Evolutionary conservation across 2,797 vertebrate species (phyloP), one percentile per base, ranked within the genome.

Genomic region (Fringilla coelebs): DNA sequence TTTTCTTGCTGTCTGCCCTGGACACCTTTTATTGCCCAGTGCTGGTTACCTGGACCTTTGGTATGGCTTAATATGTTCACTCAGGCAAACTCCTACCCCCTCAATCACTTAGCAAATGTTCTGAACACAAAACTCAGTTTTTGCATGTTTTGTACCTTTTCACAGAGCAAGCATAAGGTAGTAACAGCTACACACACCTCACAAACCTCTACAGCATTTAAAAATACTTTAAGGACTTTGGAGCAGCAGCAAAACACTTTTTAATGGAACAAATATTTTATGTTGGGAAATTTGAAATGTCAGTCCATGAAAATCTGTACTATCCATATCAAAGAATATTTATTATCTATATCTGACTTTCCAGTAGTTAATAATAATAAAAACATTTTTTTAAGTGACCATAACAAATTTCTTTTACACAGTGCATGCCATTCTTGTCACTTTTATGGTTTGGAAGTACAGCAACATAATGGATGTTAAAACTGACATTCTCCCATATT

Each of bases 361-460:
- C 34, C 34, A 74, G 55, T 38, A 94, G 87, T 89, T 95, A 85
- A 88, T 82, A 94, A 90, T 76, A 82, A 78, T 63, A 87, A 89
- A 92, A 96, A 54, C 55, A 91, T 41, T 43, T 89, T 85, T 94
- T 93, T 82, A 94, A 91, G 68, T 91, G 89, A 93, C 78, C 67
- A 45, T 77, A 89, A 66, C 58, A 93, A 79, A 85, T 92, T 80
- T 71, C 26, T 93, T 88, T 77, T 77, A 88, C 68, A 26, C 17
- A 76, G 57, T 32, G 15, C 29, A n/a, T 61, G 60, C 29, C 51
- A 55, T 66, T 86, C 67, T 73, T 73, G 70, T 79, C 79, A 84
- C 36, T 91, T 94, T 86, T 88, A 90, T 17, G 32, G 38, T 38
- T 54, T 74, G 38, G 79, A 91, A 95, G 89, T 77, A 52, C 12